Percentiles rank a stretch among this genome's conserved stretches.
Conservation (phyloP, 2,797 vertebrate species). For the Triplophysa bombifrons region DNA sequence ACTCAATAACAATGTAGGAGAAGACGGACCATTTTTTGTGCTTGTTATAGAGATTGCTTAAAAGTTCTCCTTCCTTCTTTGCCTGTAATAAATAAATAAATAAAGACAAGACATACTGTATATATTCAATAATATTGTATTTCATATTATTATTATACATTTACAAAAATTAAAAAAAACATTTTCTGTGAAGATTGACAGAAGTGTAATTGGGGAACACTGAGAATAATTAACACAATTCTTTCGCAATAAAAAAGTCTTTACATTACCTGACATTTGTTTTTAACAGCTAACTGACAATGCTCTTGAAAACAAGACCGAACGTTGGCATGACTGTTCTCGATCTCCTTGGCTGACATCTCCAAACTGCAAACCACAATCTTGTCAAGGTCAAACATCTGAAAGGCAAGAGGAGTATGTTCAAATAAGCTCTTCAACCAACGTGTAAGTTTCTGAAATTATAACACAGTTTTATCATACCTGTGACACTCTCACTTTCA, state of each 20-base stretch:
- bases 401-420: conserved; percentile 17
- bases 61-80: conserved; percentile 65
- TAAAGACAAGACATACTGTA: background rate
- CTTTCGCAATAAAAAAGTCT: background rate
- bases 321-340: conserved; percentile 49
- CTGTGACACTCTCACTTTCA: conserved; percentile 68
- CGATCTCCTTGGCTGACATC: background rate
- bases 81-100: conserved; percentile 51
- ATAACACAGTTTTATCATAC: too few relatives aligned
- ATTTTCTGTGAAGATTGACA: too few relatives aligned
- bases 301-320: conserved; percentile 66
- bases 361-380: conserved; percentile 63
- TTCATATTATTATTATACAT: background rate
- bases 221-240: background rate
- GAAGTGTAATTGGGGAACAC: background rate
- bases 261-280: conserved; percentile 67
- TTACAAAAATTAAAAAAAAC: too few relatives aligned
- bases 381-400: conserved; percentile 61
- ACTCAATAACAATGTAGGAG: conserved; percentile 69
- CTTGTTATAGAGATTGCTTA: conserved; percentile 55
- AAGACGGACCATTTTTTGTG: conserved; percentile 44
- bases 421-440: too few relatives aligned
- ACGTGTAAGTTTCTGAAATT: too few relatives aligned
- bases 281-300: conserved; percentile 62
- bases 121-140: too few relatives aligned